phyloP scores from a whole-genome alignment of 2,797 vertebrate genomes.

The Platyrinchus mystaceus region DNA sequence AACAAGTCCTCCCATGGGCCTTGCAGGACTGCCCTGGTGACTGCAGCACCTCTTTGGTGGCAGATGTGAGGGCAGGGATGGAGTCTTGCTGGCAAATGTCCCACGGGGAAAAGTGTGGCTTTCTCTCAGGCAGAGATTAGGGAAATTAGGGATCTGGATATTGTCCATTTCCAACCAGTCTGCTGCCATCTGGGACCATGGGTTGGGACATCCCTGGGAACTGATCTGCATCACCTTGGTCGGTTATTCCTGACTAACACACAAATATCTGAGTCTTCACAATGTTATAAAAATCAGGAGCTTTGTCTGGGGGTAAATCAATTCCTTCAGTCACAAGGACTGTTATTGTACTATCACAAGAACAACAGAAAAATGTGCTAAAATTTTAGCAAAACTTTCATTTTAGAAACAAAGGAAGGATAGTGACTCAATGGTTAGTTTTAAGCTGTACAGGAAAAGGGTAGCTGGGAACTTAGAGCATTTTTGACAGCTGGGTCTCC shows the following conservation, averaged over 20 bases:
- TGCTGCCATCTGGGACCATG: background rate
- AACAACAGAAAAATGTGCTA: background rate
- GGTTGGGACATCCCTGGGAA: background rate
- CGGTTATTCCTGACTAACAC: background rate
- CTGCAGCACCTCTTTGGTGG: background rate
- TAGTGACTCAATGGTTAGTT: background rate
- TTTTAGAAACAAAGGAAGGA: background rate
- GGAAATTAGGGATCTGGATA: background rate
- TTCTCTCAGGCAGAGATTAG: background rate
- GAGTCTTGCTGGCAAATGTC: background rate
- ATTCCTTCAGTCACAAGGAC: background rate
- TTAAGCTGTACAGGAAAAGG: background rate
- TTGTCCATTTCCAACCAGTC: background rate
- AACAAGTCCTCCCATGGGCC: background rate
- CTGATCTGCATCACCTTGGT: background rate
- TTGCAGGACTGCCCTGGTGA: background rate
- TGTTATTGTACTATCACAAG: background rate
- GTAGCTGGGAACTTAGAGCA: constrained; percentile 10
- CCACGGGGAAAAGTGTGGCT: background rate
- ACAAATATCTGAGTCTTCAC: background rate
- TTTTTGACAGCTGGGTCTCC: constrained; percentile 68
- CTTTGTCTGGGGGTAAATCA: background rate
- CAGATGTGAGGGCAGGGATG: background rate
- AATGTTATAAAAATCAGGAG: background rate
- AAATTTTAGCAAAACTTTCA: background rate